Evolutionary conservation across 2,113 vertebrate species (phyloP), one percentile per base, ranked within the genome.

Genomic region (Myrmecophaga tridactyla): DNA sequence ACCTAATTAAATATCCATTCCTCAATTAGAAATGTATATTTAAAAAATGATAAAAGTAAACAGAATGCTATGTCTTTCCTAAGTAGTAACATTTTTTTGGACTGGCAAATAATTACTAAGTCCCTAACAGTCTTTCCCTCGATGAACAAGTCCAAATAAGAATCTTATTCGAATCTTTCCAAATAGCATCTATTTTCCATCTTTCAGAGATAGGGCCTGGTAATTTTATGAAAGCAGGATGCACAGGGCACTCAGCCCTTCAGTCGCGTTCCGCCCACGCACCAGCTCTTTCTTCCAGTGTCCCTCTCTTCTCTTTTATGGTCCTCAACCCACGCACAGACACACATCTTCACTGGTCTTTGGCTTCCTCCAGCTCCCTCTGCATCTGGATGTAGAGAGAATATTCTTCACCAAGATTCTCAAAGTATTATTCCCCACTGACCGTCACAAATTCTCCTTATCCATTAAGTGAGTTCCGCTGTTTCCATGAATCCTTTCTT

Each of bases 11-110:
- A 43, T 3, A 3, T 9, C 14, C 21, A 76, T 56, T 86, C 60
- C 85, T 92, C 18, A 88, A 86, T 94, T 77, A 89, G 92, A 94
- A 83, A 65, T 80, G 39, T 51, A 78, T 73, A 65, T 65, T 31
- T n/a, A 14, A 34, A 4, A 39, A 27, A 11, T 48, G 0, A 58
- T 58, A 53, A 94, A 0, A 51, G 34, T 41, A 31, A 36, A 8
- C 27, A 91, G 53, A 73, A 62, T 65, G n/a, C 48, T 36, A 73
- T 23, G 75, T 46, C n/a, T 88, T 96, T 72, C 72, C 72, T 48
- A 75, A 62, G 70, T 72, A 72, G 48, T 51, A 51, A 51, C 48
- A 51, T 11, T 51, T 51, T n/a, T 51, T 51, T 51, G 56, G 21
- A 21, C 6, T 58, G 7, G 56, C 8, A 58, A 41, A 21, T 89